Conservation (phyloP, 2,888 invertebrate genomes). For the Leucophenga montana region DNA sequence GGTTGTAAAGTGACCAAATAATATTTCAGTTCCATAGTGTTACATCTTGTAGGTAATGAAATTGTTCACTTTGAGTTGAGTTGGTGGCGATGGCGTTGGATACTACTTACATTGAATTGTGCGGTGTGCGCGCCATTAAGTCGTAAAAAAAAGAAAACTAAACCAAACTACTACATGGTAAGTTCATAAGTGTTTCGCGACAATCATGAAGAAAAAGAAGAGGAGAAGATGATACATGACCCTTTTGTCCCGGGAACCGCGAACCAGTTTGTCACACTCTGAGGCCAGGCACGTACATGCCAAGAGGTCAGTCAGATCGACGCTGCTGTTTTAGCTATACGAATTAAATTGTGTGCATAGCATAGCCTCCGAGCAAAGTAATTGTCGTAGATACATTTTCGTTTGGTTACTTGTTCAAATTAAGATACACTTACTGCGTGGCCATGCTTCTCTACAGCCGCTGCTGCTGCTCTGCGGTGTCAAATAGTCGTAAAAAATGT, state of each 20-base stretch:
- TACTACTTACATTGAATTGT: slow-evolving; percentile 60
- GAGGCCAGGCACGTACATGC: slow-evolving; percentile 66
- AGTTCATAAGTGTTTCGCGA: slow-evolving; percentile 16
- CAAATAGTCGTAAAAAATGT: slow-evolving; percentile 58
- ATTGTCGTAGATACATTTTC: slow-evolving; percentile 7
- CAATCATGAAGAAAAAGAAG: neutral
- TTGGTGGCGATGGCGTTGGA: neutral
- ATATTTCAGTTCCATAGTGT: neutral
- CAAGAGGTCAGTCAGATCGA: slow-evolving; percentile 54
- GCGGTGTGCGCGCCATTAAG: slow-evolving; percentile 64
- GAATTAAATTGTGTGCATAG: neutral
- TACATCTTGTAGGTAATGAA: slow-evolving; percentile 50
- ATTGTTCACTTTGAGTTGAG: slow-evolving; percentile 41
- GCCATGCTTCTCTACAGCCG: slow-evolving; percentile 34
- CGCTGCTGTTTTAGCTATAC: neutral
- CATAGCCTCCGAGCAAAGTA: slow-evolving; percentile 1
- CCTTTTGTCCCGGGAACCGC: slow-evolving; percentile 1
- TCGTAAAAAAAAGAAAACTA: slow-evolving; percentile 56
- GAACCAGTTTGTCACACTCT: slow-evolving; percentile 70
- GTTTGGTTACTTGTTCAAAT: neutral
- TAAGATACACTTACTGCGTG: slow-evolving; percentile 13
- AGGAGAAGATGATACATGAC: neutral
- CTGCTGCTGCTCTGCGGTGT: slow-evolving; percentile 49
- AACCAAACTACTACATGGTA: slow-evolving; percentile 31
- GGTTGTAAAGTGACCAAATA: neutral